Conservation (phyloP, 1,140 invertebrate genomes). For the Diuraphis noxia region DNA sequence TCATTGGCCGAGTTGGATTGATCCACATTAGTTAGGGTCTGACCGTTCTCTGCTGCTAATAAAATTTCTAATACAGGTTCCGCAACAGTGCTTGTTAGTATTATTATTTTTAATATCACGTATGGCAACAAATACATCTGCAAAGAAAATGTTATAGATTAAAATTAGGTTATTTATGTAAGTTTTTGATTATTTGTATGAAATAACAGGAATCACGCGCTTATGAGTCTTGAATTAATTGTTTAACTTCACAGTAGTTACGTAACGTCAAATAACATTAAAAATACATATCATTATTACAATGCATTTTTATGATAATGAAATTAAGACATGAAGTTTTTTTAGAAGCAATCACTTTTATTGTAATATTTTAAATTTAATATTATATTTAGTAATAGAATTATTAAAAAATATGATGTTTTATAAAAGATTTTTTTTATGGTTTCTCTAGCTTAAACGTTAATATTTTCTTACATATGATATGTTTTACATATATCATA, state of each 20-base stretch:
- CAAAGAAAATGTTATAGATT: slow-evolving; percentile 43
- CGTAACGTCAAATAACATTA: not conserved
- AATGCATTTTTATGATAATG: slow-evolving; percentile 10
- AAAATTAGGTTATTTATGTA: slow-evolving; percentile 41
- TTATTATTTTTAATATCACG: slow-evolving; percentile 51
- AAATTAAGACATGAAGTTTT: not conserved
- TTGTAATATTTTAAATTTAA: not conserved
- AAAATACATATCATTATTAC: slow-evolving; percentile 43
- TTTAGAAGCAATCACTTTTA: not conserved
- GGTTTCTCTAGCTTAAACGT: not conserved
- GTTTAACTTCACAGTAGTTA: slow-evolving; percentile 10
- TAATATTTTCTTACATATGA: not conserved
- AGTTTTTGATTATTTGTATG: slow-evolving; percentile 39
- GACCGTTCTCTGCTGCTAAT: slow-evolving; percentile 29
- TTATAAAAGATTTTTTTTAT: not conserved
- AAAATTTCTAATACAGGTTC: slow-evolving; percentile 33
- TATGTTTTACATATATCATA: not conserved
- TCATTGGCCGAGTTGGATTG: slow-evolving; percentile 65
- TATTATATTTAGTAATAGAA: not conserved
- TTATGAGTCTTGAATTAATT: slow-evolving; percentile 51
- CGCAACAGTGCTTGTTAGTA: slow-evolving; percentile 19
- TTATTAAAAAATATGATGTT: not conserved
- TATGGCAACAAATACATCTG: slow-evolving; percentile 51
- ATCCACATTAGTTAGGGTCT: slow-evolving; percentile 53
- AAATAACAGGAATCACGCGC: slow-evolving; percentile 45